These are phyloP conservation scores for Chironomus riparius DNA, from an alignment of 2,888 invertebrate species.

Conservation along the genomic window DNA sequence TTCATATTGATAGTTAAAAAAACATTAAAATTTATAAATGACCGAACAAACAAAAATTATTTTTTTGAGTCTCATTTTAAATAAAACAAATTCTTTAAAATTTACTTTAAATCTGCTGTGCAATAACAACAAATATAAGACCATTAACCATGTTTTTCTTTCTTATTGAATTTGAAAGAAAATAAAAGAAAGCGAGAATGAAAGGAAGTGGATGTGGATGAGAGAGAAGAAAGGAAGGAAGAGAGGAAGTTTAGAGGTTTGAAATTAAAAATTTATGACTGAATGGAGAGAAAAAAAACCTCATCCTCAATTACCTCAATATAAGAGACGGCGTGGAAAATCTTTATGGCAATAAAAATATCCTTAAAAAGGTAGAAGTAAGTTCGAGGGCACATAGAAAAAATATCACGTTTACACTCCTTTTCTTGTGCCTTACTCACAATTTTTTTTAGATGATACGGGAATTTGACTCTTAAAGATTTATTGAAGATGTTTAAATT, in stretches of 20 bases:
- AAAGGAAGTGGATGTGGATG: background rate
- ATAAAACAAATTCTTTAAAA: too few relatives aligned
- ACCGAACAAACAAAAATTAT: too few relatives aligned
- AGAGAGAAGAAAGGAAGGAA: background rate
- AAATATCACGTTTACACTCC: background rate
- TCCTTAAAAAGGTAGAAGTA: background rate
- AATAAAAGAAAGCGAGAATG: background rate
- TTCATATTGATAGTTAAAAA: too few relatives aligned
- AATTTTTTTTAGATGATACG: background rate
- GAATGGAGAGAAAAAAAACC: background rate
- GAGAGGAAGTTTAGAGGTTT: background rate
- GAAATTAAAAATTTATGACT: constrained; percentile 23
- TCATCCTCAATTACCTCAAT: constrained; percentile 21
- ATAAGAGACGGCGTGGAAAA: background rate
- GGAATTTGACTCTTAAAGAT: too few relatives aligned
- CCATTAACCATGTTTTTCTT: too few relatives aligned
- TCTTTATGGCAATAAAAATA: background rate
- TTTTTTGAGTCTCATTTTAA: too few relatives aligned
- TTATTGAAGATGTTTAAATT: too few relatives aligned
- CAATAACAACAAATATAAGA: too few relatives aligned
- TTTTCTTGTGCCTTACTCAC: background rate
- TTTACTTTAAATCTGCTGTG: too few relatives aligned
- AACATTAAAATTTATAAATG: too few relatives aligned
- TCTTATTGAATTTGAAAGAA: too few relatives aligned
- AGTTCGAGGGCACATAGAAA: background rate